Conservation (phyloP, 2,888 invertebrate genomes). For the Byasa hedistus region DNA sequence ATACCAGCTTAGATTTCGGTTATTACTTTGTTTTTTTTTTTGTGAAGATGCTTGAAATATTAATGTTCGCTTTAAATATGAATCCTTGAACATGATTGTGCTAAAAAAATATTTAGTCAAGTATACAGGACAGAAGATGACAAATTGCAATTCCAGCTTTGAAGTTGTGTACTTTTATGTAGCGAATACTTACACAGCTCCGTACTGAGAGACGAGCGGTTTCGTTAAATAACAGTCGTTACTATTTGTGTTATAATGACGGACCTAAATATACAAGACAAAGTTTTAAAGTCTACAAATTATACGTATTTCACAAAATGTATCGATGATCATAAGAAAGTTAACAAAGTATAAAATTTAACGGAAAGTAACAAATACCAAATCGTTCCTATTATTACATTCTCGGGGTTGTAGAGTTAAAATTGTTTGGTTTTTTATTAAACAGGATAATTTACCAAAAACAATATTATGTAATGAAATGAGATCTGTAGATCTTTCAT, state of each 20-base stretch:
- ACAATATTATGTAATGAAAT: too few relatives aligned
- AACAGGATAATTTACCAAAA: too few relatives aligned
- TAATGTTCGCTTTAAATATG: background rate
- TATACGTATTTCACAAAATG: too few relatives aligned
- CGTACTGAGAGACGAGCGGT: slow-evolving; percentile 1
- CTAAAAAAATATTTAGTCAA: background rate
- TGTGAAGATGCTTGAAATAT: background rate
- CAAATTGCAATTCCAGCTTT: slow-evolving; percentile 16
- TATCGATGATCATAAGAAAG: too few relatives aligned
- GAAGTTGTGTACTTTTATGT: slow-evolving; percentile 22
- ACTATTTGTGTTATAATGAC: slow-evolving; percentile 1
- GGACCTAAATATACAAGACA: slow-evolving; percentile 7
- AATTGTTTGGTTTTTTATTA: too few relatives aligned
- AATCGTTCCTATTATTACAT: too few relatives aligned
- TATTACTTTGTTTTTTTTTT: background rate
- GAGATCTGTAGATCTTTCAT: too few relatives aligned
- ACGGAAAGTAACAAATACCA: too few relatives aligned
- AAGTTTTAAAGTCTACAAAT: background rate
- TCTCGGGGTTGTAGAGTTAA: too few relatives aligned
- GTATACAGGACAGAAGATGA: slow-evolving; percentile 4
- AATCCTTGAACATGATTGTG: background rate
- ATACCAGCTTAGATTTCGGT: background rate
- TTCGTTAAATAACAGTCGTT: slow-evolving; percentile 12
- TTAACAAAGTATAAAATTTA: too few relatives aligned
- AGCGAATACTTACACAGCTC: slow-evolving; percentile 13